Evolutionary conservation across 2,888 invertebrate species (phyloP), one percentile per base, ranked within the genome.

Genomic region (Oligia latruncula): DNA sequence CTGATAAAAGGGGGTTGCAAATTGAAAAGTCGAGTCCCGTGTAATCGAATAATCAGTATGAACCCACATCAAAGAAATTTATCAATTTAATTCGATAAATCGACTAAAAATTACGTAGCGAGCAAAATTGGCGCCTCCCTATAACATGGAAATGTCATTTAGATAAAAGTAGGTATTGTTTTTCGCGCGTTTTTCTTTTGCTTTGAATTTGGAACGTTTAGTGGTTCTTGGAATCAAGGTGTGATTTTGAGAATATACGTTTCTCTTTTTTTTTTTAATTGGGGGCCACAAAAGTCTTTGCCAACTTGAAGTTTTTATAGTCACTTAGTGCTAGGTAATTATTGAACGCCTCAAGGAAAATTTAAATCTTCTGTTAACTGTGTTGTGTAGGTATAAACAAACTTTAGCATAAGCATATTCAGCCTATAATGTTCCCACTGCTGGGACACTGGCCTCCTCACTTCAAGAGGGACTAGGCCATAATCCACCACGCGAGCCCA

Each of bases 1-100:
- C 84, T 87, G 92, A 93, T 91, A 92, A 84, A 94, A 95, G 92
- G 93, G 94, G 94, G 91, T 91, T 89, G 90, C 92, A 95, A 96
- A 96, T 96, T 95, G 95, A 95, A 95, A 95, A 95, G 94, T 95
- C 95, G 94, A 92, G 95, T 95, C 90, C 91, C 91, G 89, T 90
- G 90, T 95, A 95, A 96, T 96, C 95, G 94, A 95, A 95, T 96
- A 92, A 93, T 94, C 93, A 92, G 93, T 95, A 93, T 91, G 93
- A 90, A 90, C 90, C 92, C 92, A 94, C 94, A 95, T 95, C 95
- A 96, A 96, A 95, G 95, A 91, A 88, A 92, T 94, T 93, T 93
- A 91, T 89, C 92, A 92, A 93, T 94, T 94, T 94, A 95, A 95
- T 94, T 93, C 93, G 92, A 93, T 95, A 94, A 95, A 88, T 88